A percentile compares a stretch with the other conserved stretches of the same genome.
These are phyloP conservation scores for Drosophila sproati DNA, from an alignment of 1,140 invertebrate species.

Conservation along the genomic window DNA sequence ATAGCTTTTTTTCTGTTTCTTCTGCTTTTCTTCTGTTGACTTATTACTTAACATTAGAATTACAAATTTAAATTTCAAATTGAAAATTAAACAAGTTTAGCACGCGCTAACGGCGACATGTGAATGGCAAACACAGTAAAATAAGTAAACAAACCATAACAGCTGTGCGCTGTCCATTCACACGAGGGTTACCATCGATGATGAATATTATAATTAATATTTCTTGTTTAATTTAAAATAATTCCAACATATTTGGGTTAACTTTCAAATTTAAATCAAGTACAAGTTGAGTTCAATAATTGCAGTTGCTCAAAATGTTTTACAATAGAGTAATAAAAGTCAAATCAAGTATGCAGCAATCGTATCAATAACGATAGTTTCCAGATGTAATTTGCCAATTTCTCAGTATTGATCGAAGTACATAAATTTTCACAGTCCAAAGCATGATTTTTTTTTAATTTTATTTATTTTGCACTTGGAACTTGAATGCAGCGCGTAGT, in stretches of 20 bases:
- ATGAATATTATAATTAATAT: background rate
- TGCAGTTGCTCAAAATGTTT: too few species aligned
- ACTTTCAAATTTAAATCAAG: too few species aligned
- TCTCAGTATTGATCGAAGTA: too few species aligned
- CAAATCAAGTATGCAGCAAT: too few species aligned
- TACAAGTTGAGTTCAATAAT: too few species aligned
- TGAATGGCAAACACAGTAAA: constrained; percentile 23
- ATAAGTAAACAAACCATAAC: constrained; percentile 36
- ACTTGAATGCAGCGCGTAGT: constrained; percentile 27
- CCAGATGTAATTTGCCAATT: too few species aligned
- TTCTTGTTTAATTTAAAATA: too few species aligned
- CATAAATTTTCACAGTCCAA: too few species aligned
- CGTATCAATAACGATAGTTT: too few species aligned
- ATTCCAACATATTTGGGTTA: too few species aligned
- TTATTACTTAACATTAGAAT: constrained; percentile 17
- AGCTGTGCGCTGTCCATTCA: constrained; percentile 19
- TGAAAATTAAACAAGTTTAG: constrained; percentile 22
- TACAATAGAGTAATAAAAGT: too few species aligned
- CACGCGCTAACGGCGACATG: constrained; percentile 16
- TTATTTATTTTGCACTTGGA: background rate
- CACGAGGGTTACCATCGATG: background rate
- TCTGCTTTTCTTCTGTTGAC: background rate
- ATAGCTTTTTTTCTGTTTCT: background rate
- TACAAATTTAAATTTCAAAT: constrained; percentile 25
- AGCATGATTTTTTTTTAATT: background rate